Evolutionary conservation across 1,140 invertebrate species (phyloP).

Genomic region (Leptinotarsa lineolata): DNA sequence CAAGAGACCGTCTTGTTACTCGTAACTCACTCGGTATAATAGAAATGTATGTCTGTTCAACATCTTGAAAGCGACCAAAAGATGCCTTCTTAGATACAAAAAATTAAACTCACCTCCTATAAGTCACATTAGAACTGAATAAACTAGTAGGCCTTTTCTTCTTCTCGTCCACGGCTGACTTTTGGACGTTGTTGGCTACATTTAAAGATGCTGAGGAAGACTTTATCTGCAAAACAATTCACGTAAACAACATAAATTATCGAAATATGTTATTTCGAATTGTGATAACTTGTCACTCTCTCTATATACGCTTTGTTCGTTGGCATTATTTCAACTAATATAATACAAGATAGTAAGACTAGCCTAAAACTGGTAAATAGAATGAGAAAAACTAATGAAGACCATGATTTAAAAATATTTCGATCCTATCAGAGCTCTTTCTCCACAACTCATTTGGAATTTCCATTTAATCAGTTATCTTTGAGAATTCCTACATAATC

Average conservation of each 20-base stretch:
- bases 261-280: neutral
- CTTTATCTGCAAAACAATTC: slow-evolving; percentile 26
- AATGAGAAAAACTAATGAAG: too few species aligned
- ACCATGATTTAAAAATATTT: too few species aligned
- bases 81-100: neutral
- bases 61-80: slow-evolving; percentile 15
- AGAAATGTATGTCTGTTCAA: too few species aligned
- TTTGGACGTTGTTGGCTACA: slow-evolving; percentile 22
- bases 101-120: slow-evolving; percentile 29
- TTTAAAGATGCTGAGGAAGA: slow-evolving; percentile 26
- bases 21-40: too few species aligned
- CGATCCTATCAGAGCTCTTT: too few species aligned
- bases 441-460: too few species aligned
- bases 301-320: neutral
- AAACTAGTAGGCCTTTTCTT: slow-evolving; percentile 29
- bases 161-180: slow-evolving; percentile 13
- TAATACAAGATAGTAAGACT: too few species aligned
- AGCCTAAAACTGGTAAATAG: too few species aligned
- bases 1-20: too few species aligned
- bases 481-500: too few species aligned
- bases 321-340: neutral
- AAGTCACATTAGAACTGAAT: slow-evolving; percentile 22
- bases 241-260: slow-evolving; percentile 3
- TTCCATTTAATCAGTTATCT: too few species aligned
- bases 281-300: neutral